Percentiles rank a stretch among this genome's conserved stretches.
Conservation (phyloP, 2,888 invertebrate species). For the Macrosiphum euphorbiae region DNA sequence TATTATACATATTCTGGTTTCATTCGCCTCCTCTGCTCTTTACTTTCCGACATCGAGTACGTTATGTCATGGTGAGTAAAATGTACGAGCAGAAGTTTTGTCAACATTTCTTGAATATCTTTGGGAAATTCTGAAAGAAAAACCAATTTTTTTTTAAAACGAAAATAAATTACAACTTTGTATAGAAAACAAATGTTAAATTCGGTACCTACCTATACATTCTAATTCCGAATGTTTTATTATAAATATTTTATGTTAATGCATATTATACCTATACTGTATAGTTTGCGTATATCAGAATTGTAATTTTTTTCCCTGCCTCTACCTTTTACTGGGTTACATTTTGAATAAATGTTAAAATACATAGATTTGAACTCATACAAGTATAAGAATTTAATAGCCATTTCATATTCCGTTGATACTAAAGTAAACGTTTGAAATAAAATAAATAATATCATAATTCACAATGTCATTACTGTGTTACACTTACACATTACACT, state of each 20-base stretch:
- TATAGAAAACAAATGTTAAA: background rate
- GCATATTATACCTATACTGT: background rate
- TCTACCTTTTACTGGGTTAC: background rate
- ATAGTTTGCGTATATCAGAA: background rate
- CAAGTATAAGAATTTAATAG: background rate
- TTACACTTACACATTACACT: background rate
- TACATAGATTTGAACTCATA: background rate
- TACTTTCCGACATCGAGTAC: background rate
- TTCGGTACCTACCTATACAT: background rate
- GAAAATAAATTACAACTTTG: background rate
- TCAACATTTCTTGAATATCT: background rate
- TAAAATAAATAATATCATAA: background rate
- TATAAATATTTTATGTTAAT: background rate
- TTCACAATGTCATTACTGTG: background rate
- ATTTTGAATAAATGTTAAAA: background rate
- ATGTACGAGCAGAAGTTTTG: background rate
- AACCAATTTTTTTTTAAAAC: background rate
- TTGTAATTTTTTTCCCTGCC: background rate
- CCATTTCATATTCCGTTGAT: background rate
- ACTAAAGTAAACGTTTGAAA: background rate
- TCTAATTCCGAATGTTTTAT: background rate
- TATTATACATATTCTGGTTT: background rate
- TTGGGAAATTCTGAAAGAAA: background rate
- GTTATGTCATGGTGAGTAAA: background rate
- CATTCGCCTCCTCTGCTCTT: constrained; percentile 18